Percentiles rank a stretch among this genome's conserved stretches.
Conservation (phyloP, 1,140 invertebrate genomes). For the Drosophila mauritiana region DNA sequence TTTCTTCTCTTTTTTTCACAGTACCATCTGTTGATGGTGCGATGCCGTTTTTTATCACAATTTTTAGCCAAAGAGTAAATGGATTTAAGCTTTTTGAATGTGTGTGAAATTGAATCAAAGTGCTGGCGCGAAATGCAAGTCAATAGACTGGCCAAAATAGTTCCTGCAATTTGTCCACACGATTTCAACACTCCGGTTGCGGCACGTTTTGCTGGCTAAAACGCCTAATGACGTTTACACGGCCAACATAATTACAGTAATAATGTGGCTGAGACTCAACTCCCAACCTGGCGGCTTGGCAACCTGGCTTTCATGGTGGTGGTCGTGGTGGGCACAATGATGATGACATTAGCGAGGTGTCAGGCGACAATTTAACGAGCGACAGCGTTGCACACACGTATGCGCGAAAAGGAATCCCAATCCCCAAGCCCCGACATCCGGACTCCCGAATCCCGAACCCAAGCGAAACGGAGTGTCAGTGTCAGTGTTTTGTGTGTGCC, state of each 20-base stretch:
- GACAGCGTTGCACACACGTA: constrained; percentile 46
- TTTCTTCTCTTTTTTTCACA: constrained; percentile 9
- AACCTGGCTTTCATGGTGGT: background rate
- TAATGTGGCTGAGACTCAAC: constrained; percentile 67
- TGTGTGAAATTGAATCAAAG: constrained; percentile 20
- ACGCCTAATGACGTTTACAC: constrained; percentile 81
- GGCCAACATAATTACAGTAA: constrained; percentile 81
- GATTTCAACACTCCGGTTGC: constrained; percentile 32
- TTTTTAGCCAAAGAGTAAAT: background rate
- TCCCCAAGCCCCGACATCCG: background rate
- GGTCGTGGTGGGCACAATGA: constrained; percentile 26
- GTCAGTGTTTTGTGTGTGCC: constrained; percentile 44
- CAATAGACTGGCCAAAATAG: background rate
- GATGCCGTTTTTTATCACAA: background rate
- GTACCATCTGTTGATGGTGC: constrained; percentile 15
- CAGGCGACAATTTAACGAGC: constrained; percentile 80
- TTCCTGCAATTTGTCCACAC: constrained; percentile 25
- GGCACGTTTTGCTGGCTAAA: constrained; percentile 58
- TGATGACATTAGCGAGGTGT: constrained; percentile 81
- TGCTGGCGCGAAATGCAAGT: background rate
- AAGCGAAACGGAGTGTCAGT: background rate
- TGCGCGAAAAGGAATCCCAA: constrained; percentile 69
- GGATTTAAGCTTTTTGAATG: constrained; percentile 7
- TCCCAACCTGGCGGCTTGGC: background rate
- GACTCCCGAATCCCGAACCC: no score